A percentile compares a stretch with the other conserved stretches of the same genome.
These are phyloP conservation scores for Ptilorrhoa leucosticta DNA, from an alignment of 2,113 vertebrate species.

Conservation along the genomic window DNA sequence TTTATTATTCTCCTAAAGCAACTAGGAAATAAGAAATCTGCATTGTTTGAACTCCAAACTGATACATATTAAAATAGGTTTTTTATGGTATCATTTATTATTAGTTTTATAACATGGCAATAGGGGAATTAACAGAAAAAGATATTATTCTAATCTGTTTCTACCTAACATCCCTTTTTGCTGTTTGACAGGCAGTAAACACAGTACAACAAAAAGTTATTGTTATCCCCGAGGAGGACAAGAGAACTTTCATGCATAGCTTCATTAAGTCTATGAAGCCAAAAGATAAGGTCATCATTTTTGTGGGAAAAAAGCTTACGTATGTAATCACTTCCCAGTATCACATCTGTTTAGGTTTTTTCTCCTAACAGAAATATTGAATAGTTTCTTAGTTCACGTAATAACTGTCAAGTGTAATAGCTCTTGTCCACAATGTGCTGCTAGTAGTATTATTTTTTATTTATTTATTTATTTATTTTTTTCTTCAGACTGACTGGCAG, in stretches of 20 bases:
- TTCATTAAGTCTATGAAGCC: conserved; percentile 86
- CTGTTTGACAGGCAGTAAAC: conserved; percentile 82
- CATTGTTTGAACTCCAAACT: not conserved
- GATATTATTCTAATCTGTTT: not conserved
- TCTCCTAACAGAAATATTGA: not conserved
- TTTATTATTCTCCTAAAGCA: not conserved
- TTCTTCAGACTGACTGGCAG: not conserved
- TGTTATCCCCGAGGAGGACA: conserved; percentile 87
- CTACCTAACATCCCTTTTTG: not conserved
- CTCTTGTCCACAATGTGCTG: not conserved
- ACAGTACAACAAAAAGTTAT: conserved; percentile 86
- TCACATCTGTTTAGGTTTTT: not conserved
- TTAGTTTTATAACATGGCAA: not conserved
- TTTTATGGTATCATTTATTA: not conserved
- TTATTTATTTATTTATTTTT: not conserved
- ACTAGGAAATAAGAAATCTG: not conserved
- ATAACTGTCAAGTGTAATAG: not conserved
- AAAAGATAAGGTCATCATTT: conserved; percentile 89
- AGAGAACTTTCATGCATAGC: conserved; percentile 78
- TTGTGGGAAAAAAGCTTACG: conserved; percentile 90
- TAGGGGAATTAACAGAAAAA: not conserved
- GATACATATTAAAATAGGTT: not conserved
- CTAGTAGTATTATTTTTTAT: not conserved
- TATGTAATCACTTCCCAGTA: conserved; percentile 67
- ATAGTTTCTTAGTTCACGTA: not conserved